Evolutionary conservation across 37 sponge, comb jelly and placozoan species (phyloP).

Genomic region (Cliona cf. orientalis): DNA sequence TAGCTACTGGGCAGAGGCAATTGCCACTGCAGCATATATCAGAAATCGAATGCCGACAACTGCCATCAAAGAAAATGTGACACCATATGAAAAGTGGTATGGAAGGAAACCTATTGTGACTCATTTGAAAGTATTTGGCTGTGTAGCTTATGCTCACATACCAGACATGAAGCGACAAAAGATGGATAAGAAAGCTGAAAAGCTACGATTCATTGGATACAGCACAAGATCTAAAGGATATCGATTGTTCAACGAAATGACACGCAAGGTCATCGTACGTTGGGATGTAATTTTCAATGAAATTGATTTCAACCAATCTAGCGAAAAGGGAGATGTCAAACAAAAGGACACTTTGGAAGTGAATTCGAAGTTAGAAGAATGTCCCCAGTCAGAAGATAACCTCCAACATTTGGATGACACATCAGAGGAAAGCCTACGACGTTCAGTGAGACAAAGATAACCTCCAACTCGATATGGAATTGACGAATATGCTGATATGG

Average conservation of each 20-base stretch:
- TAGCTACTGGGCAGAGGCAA: constrained; percentile 62
- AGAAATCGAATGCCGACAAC: constrained; percentile 37
- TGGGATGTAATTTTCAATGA: constrained; percentile 54
- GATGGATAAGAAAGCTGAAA: constrained; percentile 53
- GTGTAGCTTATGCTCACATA: constrained; percentile 60
- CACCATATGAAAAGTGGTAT: constrained; percentile 46
- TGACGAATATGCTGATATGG: background rate
- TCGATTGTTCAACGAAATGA: constrained; percentile 28
- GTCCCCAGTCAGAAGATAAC: too few relatives aligned
- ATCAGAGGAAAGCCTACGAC: background rate
- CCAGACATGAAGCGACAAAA: constrained; percentile 42
- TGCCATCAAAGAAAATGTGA: constrained; percentile 3
- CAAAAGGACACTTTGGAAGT: too few relatives aligned
- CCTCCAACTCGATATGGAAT: background rate
- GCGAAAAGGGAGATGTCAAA: too few relatives aligned
- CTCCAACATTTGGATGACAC: too few relatives aligned
- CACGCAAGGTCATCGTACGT: background rate
- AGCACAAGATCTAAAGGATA: constrained; percentile 50
- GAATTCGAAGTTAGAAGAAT: too few relatives aligned
- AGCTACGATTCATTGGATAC: constrained; percentile 50
- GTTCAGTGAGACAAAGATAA: background rate
- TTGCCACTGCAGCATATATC: constrained; percentile 50
- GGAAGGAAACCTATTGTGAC: constrained; percentile 36
- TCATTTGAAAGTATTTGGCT: constrained; percentile 57
- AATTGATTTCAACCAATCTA: too few relatives aligned